phyloP scores from a whole-genome alignment of 1,140 invertebrate genomes.

The Vollenhovia emeryi region DNA sequence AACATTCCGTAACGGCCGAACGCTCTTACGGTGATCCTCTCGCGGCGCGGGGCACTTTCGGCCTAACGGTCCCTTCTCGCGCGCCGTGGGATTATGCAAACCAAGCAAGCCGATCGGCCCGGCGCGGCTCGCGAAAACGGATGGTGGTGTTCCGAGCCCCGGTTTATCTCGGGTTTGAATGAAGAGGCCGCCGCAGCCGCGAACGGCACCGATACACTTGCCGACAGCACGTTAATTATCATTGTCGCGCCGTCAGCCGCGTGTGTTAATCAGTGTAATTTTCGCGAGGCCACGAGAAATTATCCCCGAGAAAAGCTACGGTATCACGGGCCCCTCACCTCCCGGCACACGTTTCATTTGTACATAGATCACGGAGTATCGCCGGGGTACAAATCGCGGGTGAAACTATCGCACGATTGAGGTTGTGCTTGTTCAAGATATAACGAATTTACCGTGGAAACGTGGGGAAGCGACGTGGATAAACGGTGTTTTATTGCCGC shows the following conservation, averaged over 20 bases:
- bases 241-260: neutral
- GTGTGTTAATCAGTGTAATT: neutral
- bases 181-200: neutral
- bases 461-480: constrained; percentile 44
- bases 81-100: constrained; percentile 80
- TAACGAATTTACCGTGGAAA: constrained; percentile 44
- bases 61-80: constrained; percentile 76
- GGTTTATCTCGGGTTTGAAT: neutral
- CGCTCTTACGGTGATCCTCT: constrained; percentile 76
- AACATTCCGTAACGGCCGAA: constrained; percentile 74
- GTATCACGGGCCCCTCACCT: neutral
- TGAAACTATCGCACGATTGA: constrained; percentile 48
- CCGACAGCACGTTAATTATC: neutral
- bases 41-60: constrained; percentile 75
- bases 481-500: constrained; percentile 42
- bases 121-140: constrained; percentile 14
- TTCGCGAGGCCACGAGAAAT: neutral
- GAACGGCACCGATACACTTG: neutral
- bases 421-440: constrained; percentile 30
- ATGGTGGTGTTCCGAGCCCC: neutral
- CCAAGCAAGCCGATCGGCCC: constrained; percentile 76
- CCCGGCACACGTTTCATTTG: neutral
- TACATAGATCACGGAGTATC: constrained; percentile 9
- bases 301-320: neutral
- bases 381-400: neutral